Base-by-base conservation (phyloP, 2,888 invertebrate species). In the Dascillus cervinus region DNA sequence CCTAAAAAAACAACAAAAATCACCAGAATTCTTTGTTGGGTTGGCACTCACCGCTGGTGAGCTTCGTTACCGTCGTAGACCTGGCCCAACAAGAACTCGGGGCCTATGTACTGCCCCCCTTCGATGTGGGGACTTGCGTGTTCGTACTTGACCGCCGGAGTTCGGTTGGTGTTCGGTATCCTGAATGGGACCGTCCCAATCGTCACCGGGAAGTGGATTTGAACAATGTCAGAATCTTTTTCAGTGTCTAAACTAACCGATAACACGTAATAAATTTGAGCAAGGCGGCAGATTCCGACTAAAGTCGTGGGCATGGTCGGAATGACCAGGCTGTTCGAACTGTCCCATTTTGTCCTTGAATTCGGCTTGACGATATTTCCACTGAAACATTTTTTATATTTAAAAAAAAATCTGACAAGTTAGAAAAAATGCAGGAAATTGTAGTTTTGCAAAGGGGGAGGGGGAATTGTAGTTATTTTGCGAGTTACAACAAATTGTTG, bases 231-330 rank as follows among this genome's bases (percentile, higher is more conserved):
- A 23, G 74, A 75, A 15, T 79, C 76, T 52, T 77, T 78, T 47
- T 79, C 79, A 52, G 79, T 72, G 49, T 79, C 77, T 43, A 83
- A 65, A 56, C 76, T 77, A 5, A 82, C 76, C 64, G 79, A 77
- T 29, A 85, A 67, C 27, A 79, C 70, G 57, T 85, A 85, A 58
- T 80, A 80, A 44, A 85, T 77, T 62, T 63, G 62, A 38, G 59
- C 59, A 22, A 84, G 66, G 42, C 80, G 71, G 60, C 83, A 83
- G 28, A 81, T 75, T 17, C 81, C 80, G 22, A 79, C 67, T 26
- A 82, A 61, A n/a, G 80, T 77, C 4, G 84, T 82, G 23, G 85
- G 85, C 68, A 82, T 78, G 25, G 79, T 73, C 11, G 84, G 83
- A 38, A 85, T 71, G 32, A 79, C 75, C 44, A 84, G 69, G 41